These are phyloP conservation scores for Halictus ligatus DNA, from an alignment of 2,888 invertebrate genomes.

Conservation along the genomic window DNA sequence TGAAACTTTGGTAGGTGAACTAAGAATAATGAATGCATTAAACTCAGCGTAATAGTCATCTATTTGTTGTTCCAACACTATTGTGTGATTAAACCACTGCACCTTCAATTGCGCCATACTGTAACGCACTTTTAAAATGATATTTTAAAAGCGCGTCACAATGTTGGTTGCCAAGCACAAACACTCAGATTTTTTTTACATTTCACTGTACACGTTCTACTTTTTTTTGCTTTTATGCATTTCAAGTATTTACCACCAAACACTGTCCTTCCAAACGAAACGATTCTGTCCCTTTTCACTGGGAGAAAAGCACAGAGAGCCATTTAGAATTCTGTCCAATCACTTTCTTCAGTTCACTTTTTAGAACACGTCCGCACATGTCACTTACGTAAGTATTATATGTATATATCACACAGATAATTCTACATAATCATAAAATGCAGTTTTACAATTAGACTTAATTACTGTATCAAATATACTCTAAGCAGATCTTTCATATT, in stretches of 20 bases:
- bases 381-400: constrained; percentile 55
- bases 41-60: constrained; percentile 81
- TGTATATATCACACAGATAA: constrained; percentile 58
- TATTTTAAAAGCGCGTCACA: constrained; percentile 57
- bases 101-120: constrained; percentile 76
- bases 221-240: constrained; percentile 72
- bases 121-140: constrained; percentile 52
- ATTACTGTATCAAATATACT: constrained; percentile 56
- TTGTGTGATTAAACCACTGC: constrained; percentile 83
- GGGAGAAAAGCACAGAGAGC: constrained; percentile 52
- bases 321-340: constrained; percentile 42
- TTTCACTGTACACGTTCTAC: constrained; percentile 81
- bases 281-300: constrained; percentile 49
- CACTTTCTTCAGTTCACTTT: constrained; percentile 54
- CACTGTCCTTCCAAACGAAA: constrained; percentile 48
- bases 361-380: constrained; percentile 59
- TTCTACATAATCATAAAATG: constrained; percentile 59
- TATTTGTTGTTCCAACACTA: constrained; percentile 82
- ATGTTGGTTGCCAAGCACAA: constrained; percentile 55
- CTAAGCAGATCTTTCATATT: constrained; percentile 52
- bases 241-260: constrained; percentile 62
- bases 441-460: constrained; percentile 56
- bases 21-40: constrained; percentile 78
- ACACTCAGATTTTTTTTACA: constrained; percentile 77
- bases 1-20: constrained; percentile 65